A percentile compares a stretch with the other conserved stretches of the same genome.
phyloP scores from a whole-genome alignment of 1,140 invertebrate genomes.

The Ceratina japonica region DNA sequence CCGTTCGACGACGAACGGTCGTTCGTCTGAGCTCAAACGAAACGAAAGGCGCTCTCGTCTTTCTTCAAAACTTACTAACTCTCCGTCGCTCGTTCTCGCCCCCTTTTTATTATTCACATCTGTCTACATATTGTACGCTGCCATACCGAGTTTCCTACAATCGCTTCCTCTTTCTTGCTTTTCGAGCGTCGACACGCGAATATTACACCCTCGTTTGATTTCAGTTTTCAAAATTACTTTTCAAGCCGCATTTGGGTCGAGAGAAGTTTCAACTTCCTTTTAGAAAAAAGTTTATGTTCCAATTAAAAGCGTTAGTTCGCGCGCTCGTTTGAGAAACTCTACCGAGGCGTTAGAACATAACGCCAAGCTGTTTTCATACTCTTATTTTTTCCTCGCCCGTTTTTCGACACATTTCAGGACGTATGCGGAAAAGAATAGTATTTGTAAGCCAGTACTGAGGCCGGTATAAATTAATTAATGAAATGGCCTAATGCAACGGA shows the following conservation, averaged over 20 bases:
- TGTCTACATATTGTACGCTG: not conserved
- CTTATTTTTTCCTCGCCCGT: no score
- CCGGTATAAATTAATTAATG: constrained; percentile 58
- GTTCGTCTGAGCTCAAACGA: not conserved
- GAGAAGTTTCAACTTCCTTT: not conserved
- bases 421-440: not conserved
- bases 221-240: not conserved
- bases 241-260: not conserved
- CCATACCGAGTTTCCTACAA: no score
- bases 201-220: not conserved
- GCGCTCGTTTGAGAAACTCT: not conserved
- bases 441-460: constrained; percentile 37
- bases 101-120: constrained; percentile 48
- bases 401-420: not conserved
- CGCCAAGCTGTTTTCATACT: not conserved
- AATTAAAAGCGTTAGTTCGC: constrained; percentile 4
- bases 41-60: constrained; percentile 6
- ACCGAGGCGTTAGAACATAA: not conserved
- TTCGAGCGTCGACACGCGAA: not conserved
- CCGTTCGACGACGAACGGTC: not conserved
- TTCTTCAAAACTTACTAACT: not conserved
- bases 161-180: not conserved
- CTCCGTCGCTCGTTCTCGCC: not conserved
- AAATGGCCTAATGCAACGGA: constrained; percentile 36
- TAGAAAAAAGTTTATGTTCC: not conserved